These are phyloP conservation scores for Gasteruption jaculator DNA, from an alignment of 2,888 invertebrate species.

Conservation along the genomic window DNA sequence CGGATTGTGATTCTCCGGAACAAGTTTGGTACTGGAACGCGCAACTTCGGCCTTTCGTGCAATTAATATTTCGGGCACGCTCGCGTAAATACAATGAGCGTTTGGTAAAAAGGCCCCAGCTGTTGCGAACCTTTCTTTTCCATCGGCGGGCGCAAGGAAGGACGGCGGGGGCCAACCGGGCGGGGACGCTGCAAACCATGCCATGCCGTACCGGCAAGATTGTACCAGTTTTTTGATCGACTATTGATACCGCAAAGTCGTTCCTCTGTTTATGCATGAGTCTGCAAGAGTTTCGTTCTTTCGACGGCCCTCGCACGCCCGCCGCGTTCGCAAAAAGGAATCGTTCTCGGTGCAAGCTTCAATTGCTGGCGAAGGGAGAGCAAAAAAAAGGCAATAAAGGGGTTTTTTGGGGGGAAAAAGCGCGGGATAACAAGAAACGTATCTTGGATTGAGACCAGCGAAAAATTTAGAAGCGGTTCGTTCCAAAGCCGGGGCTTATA, in stretches of 20 bases:
- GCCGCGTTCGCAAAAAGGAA: constrained; percentile 42
- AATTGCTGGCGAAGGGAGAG: too few species aligned
- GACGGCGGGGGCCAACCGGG: constrained; percentile 12
- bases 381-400: too few species aligned
- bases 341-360: too few species aligned
- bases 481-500: too few species aligned
- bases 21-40: too few species aligned
- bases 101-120: constrained; percentile 42
- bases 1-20: too few species aligned
- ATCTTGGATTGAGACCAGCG: too few species aligned
- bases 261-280: constrained; percentile 42
- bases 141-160: constrained; percentile 20
- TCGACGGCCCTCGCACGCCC: constrained; percentile 43
- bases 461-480: too few species aligned
- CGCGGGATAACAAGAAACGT: constrained; percentile 1
- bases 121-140: constrained; percentile 28
- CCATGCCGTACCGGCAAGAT: constrained; percentile 39
- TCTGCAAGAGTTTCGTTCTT: constrained; percentile 41
- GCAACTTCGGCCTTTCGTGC: constrained; percentile 14
- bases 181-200: constrained; percentile 6
- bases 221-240: constrained; percentile 47
- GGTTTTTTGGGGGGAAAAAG: constrained; percentile 1
- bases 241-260: constrained; percentile 38
- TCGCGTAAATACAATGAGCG: constrained; percentile 40
- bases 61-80: constrained; percentile 45